Conservation (phyloP, 2,797 vertebrate genomes). For the Enteromius anoplus region DNA sequence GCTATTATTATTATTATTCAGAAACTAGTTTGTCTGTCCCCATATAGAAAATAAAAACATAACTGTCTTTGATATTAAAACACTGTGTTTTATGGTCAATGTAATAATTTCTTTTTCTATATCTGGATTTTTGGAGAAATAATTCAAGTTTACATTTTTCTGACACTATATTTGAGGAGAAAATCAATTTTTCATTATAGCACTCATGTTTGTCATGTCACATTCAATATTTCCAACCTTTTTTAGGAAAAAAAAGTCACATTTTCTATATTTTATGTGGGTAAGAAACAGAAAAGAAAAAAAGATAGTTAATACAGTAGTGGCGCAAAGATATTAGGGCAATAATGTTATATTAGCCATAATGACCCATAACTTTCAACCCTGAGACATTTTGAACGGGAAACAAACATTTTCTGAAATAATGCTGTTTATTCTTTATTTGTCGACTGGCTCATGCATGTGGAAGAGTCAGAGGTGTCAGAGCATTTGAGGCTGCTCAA, state of each 20-base stretch:
- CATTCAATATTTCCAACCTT: neutral
- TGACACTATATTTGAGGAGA: too few species aligned
- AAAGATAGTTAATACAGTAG: neutral
- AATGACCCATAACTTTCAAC: neutral
- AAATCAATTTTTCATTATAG: neutral
- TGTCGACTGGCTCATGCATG: neutral
- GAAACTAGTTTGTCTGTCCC: too few species aligned
- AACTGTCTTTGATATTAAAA: neutral
- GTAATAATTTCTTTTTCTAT: neutral
- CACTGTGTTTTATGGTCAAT: neutral
- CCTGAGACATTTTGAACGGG: neutral
- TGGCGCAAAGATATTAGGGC: neutral
- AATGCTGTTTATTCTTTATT: neutral
- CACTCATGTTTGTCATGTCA: neutral
- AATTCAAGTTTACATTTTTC: neutral
- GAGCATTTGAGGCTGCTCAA: conserved; percentile 9
- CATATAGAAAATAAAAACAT: neutral
- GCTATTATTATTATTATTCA: too few species aligned
- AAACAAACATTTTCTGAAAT: neutral
- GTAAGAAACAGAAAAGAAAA: neutral
- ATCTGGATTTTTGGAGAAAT: neutral
- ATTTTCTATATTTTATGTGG: neutral
- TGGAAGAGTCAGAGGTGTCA: neutral
- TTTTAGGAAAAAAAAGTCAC: neutral
- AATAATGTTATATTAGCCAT: neutral